Percentiles rank a stretch among this genome's conserved stretches.
Conservation (phyloP, 2,797 vertebrate genomes). For the Streptopelia turtur region DNA sequence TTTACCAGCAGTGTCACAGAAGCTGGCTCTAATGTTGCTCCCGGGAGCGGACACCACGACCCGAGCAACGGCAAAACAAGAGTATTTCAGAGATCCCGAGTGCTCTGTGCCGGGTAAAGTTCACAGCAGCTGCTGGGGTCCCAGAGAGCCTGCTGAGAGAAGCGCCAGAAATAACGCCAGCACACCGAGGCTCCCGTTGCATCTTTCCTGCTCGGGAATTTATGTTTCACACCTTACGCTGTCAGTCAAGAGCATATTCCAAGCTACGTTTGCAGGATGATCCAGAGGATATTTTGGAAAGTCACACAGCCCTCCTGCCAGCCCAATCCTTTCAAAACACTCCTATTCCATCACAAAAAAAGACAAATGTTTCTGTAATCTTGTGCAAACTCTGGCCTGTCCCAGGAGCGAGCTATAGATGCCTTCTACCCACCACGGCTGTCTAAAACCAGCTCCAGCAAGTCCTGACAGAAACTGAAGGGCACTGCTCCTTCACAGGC, state of each 20-base stretch:
- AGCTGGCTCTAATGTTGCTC: neutral
- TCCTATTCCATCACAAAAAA: neutral
- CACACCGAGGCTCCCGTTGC: constrained; percentile 66
- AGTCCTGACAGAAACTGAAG: neutral
- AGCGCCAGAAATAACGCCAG: constrained; percentile 74
- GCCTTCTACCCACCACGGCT: neutral
- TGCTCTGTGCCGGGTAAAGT: constrained; percentile 40
- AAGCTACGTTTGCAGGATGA: constrained; percentile 41
- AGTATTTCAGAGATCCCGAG: neutral
- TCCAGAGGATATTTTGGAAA: constrained; percentile 54
- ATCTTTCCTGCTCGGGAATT: constrained; percentile 54
- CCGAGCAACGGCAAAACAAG: neutral
- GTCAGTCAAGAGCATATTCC: constrained; percentile 44
- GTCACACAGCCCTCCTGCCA: neutral
- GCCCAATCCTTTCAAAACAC: constrained; percentile 7
- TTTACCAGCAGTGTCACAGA: neutral
- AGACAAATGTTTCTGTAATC: neutral
- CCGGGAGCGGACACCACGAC: neutral
- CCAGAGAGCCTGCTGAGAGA: constrained; percentile 73
- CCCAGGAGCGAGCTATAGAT: neutral
- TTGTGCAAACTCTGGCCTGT: neutral
- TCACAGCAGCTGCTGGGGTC: constrained; percentile 70
- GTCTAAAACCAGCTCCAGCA: neutral
- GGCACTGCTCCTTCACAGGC: neutral
- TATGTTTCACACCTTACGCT: constrained; percentile 42